A percentile compares a stretch with the other conserved stretches of the same genome.
Evolutionary conservation across 2,888 invertebrate genomes (phyloP).

Genomic region (Dendrolimus pini): DNA sequence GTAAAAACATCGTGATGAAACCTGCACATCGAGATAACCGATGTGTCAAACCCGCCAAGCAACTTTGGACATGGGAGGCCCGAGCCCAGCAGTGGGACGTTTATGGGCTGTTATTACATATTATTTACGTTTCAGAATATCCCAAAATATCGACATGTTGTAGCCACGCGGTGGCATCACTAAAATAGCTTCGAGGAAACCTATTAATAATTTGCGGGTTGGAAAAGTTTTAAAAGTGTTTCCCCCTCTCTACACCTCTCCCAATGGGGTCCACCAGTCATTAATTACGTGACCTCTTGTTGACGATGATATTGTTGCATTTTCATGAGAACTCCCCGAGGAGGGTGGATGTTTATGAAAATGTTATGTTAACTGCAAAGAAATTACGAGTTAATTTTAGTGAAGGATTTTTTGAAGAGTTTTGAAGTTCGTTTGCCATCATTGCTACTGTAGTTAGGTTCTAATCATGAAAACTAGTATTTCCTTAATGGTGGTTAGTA

Average conservation of each 20-base stretch:
- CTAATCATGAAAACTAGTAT: no score
- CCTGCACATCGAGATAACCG: no score
- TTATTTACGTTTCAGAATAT: constrained; percentile 1
- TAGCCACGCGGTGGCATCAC: constrained; percentile 18
- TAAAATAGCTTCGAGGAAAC: constrained; percentile 44
- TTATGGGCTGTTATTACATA: no score
- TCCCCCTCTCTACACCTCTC: constrained; percentile 40
- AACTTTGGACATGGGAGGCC: no score
- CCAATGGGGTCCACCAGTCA: constrained; percentile 30
- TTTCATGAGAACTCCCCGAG: constrained; percentile 36
- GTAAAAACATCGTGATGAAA: no score
- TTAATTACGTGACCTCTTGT: constrained; percentile 58
- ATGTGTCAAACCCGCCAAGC: no score
- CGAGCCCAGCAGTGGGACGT: no score
- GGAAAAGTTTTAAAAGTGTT: constrained; percentile 70
- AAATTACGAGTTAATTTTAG: constrained; percentile 8
- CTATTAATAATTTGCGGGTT: constrained; percentile 71
- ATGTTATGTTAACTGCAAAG: constrained; percentile 19
- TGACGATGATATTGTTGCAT: constrained; percentile 63
- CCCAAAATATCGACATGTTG: constrained; percentile 7
- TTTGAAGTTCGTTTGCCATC: no score
- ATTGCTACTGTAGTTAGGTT: no score
- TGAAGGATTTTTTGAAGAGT: no score
- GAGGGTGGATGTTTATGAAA: constrained; percentile 23
- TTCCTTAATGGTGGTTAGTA: no score